These are phyloP conservation scores for Gallirallus australis DNA, from an alignment of 2,797 vertebrate genomes.

Conservation along the genomic window DNA sequence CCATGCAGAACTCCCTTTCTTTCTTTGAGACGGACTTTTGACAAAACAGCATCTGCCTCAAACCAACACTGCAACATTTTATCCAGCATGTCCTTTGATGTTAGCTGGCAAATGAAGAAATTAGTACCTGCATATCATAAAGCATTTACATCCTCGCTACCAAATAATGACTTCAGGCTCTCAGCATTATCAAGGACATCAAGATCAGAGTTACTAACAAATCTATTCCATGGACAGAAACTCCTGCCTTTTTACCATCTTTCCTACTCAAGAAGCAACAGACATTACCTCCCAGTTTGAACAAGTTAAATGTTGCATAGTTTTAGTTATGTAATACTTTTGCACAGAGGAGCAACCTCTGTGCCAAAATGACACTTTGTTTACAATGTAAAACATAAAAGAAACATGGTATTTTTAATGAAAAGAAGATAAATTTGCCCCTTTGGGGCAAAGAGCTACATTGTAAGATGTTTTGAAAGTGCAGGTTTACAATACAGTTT, in stretches of 20 bases:
- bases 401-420: neutral
- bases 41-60: neutral
- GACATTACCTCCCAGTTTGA: neutral
- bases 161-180: conserved; percentile 12
- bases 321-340: neutral
- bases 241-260: neutral
- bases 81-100: neutral
- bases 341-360: neutral
- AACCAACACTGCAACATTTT: neutral
- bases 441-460: neutral
- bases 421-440: neutral
- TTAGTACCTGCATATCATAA: neutral
- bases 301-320: neutral
- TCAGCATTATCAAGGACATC: conserved; percentile 2
- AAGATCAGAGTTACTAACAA: conserved; percentile 29
- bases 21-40: neutral
- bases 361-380: neutral
- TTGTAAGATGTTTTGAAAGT: neutral
- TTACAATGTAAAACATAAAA: neutral
- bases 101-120: conserved; percentile 7
- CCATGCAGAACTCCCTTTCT: neutral
- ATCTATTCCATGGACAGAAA: neutral
- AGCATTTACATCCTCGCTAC: neutral
- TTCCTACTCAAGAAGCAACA: neutral
- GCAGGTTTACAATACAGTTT: neutral